A percentile compares a stretch with the other conserved stretches of the same genome.
These are phyloP conservation scores for Lithophane ornitopus DNA, from an alignment of 2,888 invertebrate species.

Conservation along the genomic window DNA sequence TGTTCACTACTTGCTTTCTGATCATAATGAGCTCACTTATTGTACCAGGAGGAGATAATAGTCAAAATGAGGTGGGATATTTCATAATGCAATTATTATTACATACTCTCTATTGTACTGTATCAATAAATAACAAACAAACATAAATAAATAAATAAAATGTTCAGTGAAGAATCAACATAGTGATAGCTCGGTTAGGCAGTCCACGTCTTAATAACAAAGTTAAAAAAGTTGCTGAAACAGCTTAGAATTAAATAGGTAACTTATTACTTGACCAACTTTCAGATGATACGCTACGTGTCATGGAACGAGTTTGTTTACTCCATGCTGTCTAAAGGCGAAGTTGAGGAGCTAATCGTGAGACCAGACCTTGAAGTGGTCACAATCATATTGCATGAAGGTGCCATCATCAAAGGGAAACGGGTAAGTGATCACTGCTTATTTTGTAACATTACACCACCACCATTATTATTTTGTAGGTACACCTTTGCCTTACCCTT, in stretches of 20 bases:
- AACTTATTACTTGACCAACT: slow-evolving; percentile 32
- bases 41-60: slow-evolving; percentile 91
- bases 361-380: slow-evolving; percentile 96
- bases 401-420: slow-evolving; percentile 96
- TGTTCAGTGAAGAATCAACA: not conserved
- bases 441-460: not conserved
- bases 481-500: not conserved
- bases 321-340: slow-evolving; percentile 98
- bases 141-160: not conserved
- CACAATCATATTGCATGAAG: slow-evolving; percentile 95
- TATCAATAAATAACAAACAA: not conserved
- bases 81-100: not conserved
- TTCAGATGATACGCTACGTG: slow-evolving; percentile 93
- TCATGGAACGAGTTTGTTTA: slow-evolving; percentile 99
- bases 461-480: not conserved
- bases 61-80: slow-evolving; percentile 91
- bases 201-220: not conserved
- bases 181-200: not conserved
- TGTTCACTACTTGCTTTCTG: slow-evolving; percentile 94
- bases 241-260: not conserved
- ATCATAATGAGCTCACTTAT: slow-evolving; percentile 93
- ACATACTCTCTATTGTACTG: not conserved
- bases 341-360: slow-evolving; percentile 96
- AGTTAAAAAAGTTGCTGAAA: not conserved
- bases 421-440: slow-evolving; percentile 81